Percentiles rank a stretch among this genome's conserved stretches.
phyloP scores from a whole-genome alignment of 1,140 invertebrate species.

The Hylyphantes graminicola region DNA sequence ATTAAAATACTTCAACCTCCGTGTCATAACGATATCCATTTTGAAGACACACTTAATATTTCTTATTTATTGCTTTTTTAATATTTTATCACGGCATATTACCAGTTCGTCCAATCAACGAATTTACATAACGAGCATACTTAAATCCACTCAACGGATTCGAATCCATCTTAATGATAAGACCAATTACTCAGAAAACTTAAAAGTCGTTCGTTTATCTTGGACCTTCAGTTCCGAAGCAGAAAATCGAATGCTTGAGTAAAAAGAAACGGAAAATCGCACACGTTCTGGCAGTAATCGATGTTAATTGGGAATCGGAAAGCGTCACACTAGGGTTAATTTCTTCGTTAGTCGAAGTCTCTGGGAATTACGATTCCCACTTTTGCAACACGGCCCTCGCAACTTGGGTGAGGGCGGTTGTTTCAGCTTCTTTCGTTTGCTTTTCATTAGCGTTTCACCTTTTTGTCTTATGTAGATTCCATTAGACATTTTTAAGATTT shows the following conservation, averaged over 20 bases:
- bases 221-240: constrained; percentile 14
- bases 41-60: too few relatives aligned
- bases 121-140: too few relatives aligned
- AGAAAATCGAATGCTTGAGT: constrained; percentile 19
- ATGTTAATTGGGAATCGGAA: constrained; percentile 48
- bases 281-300: constrained; percentile 29
- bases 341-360: constrained; percentile 24
- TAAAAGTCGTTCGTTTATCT: constrained; percentile 36
- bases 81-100: too few relatives aligned
- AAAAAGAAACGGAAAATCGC: constrained; percentile 38
- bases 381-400: constrained; percentile 20
- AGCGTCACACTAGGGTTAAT: constrained; percentile 42
- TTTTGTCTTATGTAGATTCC: constrained; percentile 27
- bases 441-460: constrained; percentile 14
- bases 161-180: constrained; percentile 7
- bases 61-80: too few relatives aligned
- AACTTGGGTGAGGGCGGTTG: not conserved
- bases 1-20: too few relatives aligned
- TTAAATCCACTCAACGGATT: not conserved
- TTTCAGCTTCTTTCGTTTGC: constrained; percentile 13
- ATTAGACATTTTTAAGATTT: constrained; percentile 41
- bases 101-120: too few relatives aligned
- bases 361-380: constrained; percentile 31
- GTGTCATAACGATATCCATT: too few relatives aligned
- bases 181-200: constrained; percentile 29